A percentile compares a stretch with the other conserved stretches of the same genome.
phyloP scores from a whole-genome alignment of 2,113 vertebrate species.

The Trichechus manatus region DNA sequence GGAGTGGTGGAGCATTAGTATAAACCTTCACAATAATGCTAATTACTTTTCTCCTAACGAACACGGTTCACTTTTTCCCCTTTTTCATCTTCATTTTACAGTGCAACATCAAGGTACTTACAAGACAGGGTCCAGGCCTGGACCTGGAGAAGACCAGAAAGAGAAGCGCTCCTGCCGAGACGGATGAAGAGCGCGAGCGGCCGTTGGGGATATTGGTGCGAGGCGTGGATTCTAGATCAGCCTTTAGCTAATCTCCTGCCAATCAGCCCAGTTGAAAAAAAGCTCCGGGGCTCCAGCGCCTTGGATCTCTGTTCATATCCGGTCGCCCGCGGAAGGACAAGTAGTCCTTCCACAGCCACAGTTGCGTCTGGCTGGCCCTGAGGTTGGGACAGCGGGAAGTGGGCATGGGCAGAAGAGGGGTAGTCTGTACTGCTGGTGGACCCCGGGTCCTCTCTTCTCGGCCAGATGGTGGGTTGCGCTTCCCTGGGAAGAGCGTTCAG shows the following conservation, averaged over 20 bases:
- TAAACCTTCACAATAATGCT: conserved; percentile 45
- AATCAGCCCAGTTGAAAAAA: not conserved
- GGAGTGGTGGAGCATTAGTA: not conserved
- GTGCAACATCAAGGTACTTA: not conserved
- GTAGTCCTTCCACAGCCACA: not conserved
- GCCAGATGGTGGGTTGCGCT: not conserved
- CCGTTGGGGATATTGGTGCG: not conserved
- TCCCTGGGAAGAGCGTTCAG: not conserved
- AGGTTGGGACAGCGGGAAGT: not conserved
- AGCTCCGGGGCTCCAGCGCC: not conserved
- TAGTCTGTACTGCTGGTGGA: not conserved
- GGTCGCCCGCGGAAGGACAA: not conserved
- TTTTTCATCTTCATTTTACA: conserved; percentile 16
- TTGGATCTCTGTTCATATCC: not conserved
- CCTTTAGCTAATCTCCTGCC: not conserved
- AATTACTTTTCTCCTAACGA: not conserved
- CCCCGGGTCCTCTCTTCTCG: not conserved
- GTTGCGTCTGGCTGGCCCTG: not conserved
- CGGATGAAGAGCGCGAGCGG: not conserved
- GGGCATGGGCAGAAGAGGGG: not conserved
- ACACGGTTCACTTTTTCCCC: not conserved
- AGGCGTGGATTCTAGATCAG: not conserved
- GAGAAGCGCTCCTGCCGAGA: rapidly evolving
- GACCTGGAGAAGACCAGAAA: not conserved
- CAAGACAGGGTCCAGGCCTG: not conserved